phyloP scores from a whole-genome alignment of 2,797 vertebrate species.

The Rhinophrynus dorsalis region DNA sequence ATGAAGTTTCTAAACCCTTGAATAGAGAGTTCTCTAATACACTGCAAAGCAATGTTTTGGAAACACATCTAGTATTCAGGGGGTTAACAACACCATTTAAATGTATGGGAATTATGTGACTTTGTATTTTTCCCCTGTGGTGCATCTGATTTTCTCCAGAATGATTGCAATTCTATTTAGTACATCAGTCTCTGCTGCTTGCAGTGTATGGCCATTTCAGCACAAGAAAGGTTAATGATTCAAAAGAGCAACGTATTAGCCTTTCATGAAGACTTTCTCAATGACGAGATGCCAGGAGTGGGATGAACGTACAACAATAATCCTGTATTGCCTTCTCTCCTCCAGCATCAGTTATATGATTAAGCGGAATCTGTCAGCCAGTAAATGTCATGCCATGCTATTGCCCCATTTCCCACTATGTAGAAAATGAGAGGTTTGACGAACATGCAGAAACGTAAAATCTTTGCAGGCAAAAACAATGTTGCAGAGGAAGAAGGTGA shows the following conservation, averaged over 20 bases:
- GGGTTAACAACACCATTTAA: too few relatives aligned
- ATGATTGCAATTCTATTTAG: too few relatives aligned
- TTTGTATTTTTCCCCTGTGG: too few relatives aligned
- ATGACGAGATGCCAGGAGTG: constrained; percentile 15
- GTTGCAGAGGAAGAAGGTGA: not conserved
- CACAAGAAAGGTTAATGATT: constrained; percentile 37
- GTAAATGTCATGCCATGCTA: constrained; percentile 34
- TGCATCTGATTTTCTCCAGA: too few relatives aligned
- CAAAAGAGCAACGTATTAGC: constrained; percentile 32
- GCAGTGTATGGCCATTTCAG: constrained; percentile 9
- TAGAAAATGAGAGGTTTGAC: constrained; percentile 10
- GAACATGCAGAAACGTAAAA: not conserved
- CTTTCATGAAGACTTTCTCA: constrained; percentile 16
- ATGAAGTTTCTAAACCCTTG: too few relatives aligned
- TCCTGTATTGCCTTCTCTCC: not conserved
- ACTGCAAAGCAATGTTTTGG: too few relatives aligned
- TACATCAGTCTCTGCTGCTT: too few relatives aligned
- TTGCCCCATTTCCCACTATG: not conserved
- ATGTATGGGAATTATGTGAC: too few relatives aligned
- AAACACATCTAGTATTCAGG: too few relatives aligned
- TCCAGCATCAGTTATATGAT: constrained; percentile 25
- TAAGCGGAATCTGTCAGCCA: constrained; percentile 28
- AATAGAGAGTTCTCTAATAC: too few relatives aligned
- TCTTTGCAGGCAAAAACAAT: constrained; percentile 2
- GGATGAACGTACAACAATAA: constrained; percentile 30